These are phyloP conservation scores for Lasioglossum zephyrum DNA, from an alignment of 2,888 invertebrate species.

Conservation along the genomic window DNA sequence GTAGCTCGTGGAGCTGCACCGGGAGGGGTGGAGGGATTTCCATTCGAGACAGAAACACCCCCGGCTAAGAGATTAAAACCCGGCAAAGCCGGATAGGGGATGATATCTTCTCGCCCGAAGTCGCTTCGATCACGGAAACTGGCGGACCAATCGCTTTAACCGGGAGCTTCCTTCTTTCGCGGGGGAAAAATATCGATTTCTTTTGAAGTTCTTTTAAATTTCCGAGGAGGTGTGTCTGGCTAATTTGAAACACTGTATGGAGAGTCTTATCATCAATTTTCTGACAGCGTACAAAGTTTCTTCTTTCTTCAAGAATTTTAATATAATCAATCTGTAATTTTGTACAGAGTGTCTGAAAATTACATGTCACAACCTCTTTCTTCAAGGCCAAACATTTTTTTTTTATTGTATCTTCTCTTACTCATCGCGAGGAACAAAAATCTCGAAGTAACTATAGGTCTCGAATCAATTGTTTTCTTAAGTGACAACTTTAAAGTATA, in stretches of 20 bases:
- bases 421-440: no score
- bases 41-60: slow-evolving; percentile 42
- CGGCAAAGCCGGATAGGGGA: slow-evolving; percentile 1
- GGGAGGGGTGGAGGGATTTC: slow-evolving; percentile 46
- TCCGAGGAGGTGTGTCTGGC: background rate
- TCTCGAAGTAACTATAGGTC: no score
- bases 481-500: no score
- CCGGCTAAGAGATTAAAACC: slow-evolving; percentile 59
- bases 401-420: no score
- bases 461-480: no score
- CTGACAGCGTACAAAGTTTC: no score
- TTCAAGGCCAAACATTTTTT: no score
- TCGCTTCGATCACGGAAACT: slow-evolving; percentile 40
- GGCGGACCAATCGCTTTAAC: slow-evolving; percentile 34
- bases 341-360: no score
- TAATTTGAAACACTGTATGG: background rate
- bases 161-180: background rate
- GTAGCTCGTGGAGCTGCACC: slow-evolving; percentile 31
- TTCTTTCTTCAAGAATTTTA: no score
- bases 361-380: no score
- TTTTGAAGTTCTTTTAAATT: background rate
- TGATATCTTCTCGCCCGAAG: slow-evolving; percentile 24
- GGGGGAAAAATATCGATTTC: background rate
- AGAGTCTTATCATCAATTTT: background rate
- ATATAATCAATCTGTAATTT: no score